Percentiles rank a stretch among this genome's conserved stretches.
Conservation (phyloP, 1,140 invertebrate species). For the Ostrea denselamellosa region DNA sequence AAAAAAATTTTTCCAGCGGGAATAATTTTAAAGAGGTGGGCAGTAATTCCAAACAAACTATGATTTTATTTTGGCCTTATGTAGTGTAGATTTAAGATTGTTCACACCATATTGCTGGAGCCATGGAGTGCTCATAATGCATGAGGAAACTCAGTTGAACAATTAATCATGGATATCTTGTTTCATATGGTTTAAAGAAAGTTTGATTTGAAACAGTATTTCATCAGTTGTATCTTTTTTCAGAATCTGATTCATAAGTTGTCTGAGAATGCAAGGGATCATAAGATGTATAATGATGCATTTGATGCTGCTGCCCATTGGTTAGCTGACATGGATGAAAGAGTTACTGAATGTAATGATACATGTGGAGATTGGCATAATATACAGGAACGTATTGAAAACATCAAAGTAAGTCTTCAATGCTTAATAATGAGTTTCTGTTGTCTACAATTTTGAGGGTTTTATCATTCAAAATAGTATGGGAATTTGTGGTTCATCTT, state of each 20-base stretch:
- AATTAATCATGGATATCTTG: background rate
- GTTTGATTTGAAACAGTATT: background rate
- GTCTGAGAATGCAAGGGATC: constrained; percentile 80
- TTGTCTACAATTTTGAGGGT: no score
- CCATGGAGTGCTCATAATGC: background rate
- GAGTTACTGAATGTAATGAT: constrained; percentile 71
- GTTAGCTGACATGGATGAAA: constrained; percentile 69
- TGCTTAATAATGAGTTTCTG: no score
- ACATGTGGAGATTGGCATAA: constrained; percentile 74
- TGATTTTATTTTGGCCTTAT: no score
- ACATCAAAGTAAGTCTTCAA: constrained; percentile 68
- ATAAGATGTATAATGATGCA: constrained; percentile 72
- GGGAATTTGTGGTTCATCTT: background rate
- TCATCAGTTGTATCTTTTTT: background rate
- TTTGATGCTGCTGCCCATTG: constrained; percentile 71
- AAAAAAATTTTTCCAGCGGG: no score
- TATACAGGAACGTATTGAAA: constrained; percentile 72
- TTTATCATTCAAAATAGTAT: background rate
- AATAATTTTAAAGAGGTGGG: no score
- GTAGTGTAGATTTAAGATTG: no score
- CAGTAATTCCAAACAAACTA: no score
- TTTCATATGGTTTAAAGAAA: constrained; percentile 20
- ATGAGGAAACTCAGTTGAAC: background rate
- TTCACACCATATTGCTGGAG: no score
- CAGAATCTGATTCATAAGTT: constrained; percentile 82